Percentiles rank a stretch among this genome's conserved stretches.
Evolutionary conservation across 2,113 vertebrate genomes (phyloP).

Genomic region (Scartelaos histophorus): DNA sequence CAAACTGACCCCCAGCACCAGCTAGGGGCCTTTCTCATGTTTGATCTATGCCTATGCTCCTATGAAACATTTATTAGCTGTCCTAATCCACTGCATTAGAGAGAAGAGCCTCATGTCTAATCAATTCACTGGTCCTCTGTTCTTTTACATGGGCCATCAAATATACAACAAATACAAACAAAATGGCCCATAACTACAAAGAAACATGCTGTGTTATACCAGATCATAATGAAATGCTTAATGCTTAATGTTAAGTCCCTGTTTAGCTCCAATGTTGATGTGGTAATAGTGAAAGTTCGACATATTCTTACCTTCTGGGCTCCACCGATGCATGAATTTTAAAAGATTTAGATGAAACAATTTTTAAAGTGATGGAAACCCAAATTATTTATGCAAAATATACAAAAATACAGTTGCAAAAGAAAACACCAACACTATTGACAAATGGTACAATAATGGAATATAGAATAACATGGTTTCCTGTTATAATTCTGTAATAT

Average conservation of each 20-base stretch:
- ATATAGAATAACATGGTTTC: conserved; percentile 11
- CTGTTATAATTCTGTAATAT: conserved; percentile 49
- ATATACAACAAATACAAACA: not conserved
- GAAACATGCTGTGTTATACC: not conserved
- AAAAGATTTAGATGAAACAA: too few species aligned
- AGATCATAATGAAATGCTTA: not conserved
- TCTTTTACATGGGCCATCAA: conserved; percentile 20
- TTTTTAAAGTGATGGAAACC: too few species aligned
- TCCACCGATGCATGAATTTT: too few species aligned
- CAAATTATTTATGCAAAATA: too few species aligned
- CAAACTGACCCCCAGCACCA: conserved; percentile 20
- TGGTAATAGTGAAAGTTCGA: too few species aligned
- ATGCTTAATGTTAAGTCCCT: too few species aligned
- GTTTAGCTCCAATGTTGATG: too few species aligned
- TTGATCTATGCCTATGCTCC: conserved; percentile 52
- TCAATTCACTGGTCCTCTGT: conserved; percentile 41
- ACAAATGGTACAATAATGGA: not conserved
- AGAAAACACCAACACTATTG: too few species aligned
- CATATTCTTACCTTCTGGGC: too few species aligned
- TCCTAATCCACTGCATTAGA: conserved; percentile 56
- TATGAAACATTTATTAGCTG: conserved; percentile 71
- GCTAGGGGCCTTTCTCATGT: conserved; percentile 45
- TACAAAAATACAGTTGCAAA: too few species aligned
- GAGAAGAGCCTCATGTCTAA: conserved; percentile 44
- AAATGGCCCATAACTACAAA: not conserved